A percentile compares a stretch with the other conserved stretches of the same genome.
These are phyloP conservation scores for Nasonia giraulti DNA, from an alignment of 1,140 invertebrate genomes.

Conservation along the genomic window DNA sequence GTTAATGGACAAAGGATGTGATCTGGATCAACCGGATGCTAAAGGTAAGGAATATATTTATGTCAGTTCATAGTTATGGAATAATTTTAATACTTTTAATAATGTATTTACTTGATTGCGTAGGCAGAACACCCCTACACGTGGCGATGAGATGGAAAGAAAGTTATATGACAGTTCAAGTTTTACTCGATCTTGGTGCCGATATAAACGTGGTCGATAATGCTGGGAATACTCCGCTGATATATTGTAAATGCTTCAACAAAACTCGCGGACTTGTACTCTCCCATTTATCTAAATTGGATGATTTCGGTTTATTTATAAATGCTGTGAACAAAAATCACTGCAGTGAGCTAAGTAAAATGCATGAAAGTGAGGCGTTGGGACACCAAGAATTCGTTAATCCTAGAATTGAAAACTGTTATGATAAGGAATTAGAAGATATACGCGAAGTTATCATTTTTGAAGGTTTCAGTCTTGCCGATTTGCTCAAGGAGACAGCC, in stretches of 20 bases:
- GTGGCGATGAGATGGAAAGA: background rate
- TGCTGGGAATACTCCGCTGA: background rate
- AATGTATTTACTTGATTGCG: background rate
- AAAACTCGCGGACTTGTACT: background rate
- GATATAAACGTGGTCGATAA: background rate
- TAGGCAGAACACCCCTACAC: background rate
- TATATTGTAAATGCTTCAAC: no score
- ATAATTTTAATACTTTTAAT: background rate
- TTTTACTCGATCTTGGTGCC: background rate
- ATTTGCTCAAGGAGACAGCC: background rate
- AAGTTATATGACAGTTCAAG: background rate
- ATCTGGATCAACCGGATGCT: background rate
- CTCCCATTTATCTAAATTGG: background rate
- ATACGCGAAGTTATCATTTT: background rate
- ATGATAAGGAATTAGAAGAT: background rate
- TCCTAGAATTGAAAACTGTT: no score
- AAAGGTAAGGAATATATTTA: background rate
- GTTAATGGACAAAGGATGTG: background rate
- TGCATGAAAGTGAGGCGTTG: background rate
- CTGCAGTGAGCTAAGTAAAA: background rate
- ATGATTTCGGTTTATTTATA: background rate
- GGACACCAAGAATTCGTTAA: no score
- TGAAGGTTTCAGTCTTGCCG: background rate
- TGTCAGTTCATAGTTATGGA: background rate
- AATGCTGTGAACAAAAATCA: background rate